These are phyloP conservation scores for Morus bassanus DNA, from an alignment of 2,797 vertebrate genomes.

Conservation along the genomic window DNA sequence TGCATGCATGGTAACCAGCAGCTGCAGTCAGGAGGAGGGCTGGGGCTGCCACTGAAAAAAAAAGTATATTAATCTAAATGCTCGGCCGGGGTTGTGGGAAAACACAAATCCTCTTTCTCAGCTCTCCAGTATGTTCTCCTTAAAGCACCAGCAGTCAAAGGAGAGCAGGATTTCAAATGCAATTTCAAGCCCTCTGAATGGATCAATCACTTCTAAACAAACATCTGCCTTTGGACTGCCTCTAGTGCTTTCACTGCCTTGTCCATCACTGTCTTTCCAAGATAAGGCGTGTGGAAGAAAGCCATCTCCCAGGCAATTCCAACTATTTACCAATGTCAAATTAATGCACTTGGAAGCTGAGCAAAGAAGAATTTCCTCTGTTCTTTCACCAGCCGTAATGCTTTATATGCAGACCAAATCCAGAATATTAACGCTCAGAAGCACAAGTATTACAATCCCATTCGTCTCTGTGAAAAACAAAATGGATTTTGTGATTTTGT, in stretches of 20 bases:
- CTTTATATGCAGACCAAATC: constrained; percentile 27
- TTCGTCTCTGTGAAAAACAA: not conserved
- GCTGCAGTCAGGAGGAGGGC: constrained; percentile 14
- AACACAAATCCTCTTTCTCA: constrained; percentile 48
- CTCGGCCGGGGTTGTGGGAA: not conserved
- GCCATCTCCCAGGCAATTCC: constrained; percentile 59
- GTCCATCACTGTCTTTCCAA: constrained; percentile 61
- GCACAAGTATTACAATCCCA: not conserved
- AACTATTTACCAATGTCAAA: constrained; percentile 60
- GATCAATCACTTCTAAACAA: constrained; percentile 59
- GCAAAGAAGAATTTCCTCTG: constrained; percentile 39
- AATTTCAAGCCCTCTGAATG: constrained; percentile 57
- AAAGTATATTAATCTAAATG: constrained; percentile 17
- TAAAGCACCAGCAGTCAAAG: constrained; percentile 39
- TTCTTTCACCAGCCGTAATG: not conserved
- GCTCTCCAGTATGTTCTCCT: not conserved
- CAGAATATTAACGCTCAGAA: constrained; percentile 31
- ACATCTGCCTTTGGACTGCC: constrained; percentile 54
- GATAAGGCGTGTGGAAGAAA: constrained; percentile 60
- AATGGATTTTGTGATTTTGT: not conserved
- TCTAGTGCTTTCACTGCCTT: constrained; percentile 57
- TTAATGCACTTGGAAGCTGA: constrained; percentile 58
- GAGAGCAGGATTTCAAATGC: constrained; percentile 41
- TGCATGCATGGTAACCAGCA: not conserved
- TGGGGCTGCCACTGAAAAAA: not conserved